These are phyloP conservation scores for Microctenopoma steveboyesi DNA, from an alignment of 2,797 vertebrate genomes.

Conservation along the genomic window DNA sequence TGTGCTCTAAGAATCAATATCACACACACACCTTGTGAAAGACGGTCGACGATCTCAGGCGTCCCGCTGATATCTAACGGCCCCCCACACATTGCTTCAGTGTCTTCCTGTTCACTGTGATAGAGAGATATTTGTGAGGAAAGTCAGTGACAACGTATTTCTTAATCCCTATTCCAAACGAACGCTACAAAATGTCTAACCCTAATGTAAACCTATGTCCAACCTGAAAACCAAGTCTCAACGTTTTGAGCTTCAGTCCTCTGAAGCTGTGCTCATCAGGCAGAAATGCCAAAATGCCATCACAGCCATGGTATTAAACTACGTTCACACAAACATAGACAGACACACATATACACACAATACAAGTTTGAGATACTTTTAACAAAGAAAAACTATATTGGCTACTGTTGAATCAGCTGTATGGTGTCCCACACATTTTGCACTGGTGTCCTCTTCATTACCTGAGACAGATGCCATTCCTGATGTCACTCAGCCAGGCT, in stretches of 20 bases:
- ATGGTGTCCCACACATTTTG: neutral
- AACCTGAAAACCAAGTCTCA: neutral
- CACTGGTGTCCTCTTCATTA: conserved; percentile 44
- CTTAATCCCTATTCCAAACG: neutral
- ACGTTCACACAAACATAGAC: neutral
- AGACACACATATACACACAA: neutral
- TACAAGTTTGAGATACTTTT: neutral
- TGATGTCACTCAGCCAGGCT: conserved; percentile 93
- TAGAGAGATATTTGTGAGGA: neutral
- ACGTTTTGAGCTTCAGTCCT: too few species aligned
- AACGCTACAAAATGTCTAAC: neutral
- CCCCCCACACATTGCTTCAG: conserved; percentile 81
- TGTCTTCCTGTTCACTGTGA: conserved; percentile 85
- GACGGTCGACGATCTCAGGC: conserved; percentile 87
- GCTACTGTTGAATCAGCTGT: neutral
- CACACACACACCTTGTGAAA: conserved; percentile 86
- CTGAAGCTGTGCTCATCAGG: too few species aligned
- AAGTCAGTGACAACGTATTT: too few species aligned
- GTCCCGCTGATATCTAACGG: conserved; percentile 87
- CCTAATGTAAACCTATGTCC: neutral
- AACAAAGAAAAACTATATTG: neutral
- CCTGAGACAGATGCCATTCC: conserved; percentile 90
- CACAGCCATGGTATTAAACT: neutral
- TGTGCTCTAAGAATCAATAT: too few species aligned
- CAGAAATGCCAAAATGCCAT: too few species aligned